Conservation (phyloP, 2,888 invertebrate genomes). For the Tenthredo livida region DNA sequence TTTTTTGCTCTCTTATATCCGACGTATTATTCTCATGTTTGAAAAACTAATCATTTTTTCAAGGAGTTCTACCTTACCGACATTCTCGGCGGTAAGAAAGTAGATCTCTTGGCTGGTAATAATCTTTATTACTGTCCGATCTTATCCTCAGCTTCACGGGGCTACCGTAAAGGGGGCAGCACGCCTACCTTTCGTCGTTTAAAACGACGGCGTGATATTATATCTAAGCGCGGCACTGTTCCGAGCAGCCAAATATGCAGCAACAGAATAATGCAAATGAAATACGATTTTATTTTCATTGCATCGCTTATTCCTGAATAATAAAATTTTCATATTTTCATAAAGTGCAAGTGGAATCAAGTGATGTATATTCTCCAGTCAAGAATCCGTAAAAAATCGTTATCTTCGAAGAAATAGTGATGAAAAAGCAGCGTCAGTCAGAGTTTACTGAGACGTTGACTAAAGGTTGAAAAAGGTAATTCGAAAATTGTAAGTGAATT, state of each 20-base stretch:
- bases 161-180: neutral
- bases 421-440: too few species aligned
- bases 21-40: neutral
- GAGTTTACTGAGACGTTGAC: too few species aligned
- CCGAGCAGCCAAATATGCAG: neutral
- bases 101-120: neutral
- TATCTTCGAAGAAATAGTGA: too few species aligned
- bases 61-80: neutral
- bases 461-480: too few species aligned
- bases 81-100: neutral
- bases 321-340: neutral
- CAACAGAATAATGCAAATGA: neutral
- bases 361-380: neutral
- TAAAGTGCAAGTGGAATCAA: neutral
- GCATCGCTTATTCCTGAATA: neutral
- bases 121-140: neutral
- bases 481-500: too few species aligned
- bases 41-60: neutral
- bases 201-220: neutral
- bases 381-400: too few species aligned
- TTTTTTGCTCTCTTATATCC: neutral
- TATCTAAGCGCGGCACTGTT: neutral
- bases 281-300: neutral
- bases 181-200: neutral
- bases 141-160: neutral